Base-by-base conservation (phyloP, 2,113 vertebrate species). In the cattle (Bos taurus) region DNA sequence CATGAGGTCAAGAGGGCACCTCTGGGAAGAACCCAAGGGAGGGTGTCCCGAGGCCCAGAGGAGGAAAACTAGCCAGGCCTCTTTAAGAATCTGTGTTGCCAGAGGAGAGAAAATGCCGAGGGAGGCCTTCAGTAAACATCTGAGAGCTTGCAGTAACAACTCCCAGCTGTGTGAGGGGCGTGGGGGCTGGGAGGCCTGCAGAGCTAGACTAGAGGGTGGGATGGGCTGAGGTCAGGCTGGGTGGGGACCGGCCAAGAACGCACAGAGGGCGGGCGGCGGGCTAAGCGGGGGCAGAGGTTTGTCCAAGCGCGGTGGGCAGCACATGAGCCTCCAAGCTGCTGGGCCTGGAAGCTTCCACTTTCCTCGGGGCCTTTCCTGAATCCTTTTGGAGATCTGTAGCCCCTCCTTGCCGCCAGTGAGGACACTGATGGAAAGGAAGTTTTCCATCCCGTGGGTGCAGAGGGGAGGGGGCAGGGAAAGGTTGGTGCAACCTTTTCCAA, bases 131-230 rank as follows among this genome's bases (percentile, higher is more conserved):
- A 62, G 90, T 94, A 78, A 97, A 92, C 94, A 94, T 54, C 83
- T 4, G 40, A 12, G 52, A 74, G 50, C 88, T 77, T 9, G 2
- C 21, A 4, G 28, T 92, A 96, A 95, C 87, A 54, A 56, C 91
- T 92, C 52, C 89, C 91, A 96, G 95, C 96, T 98, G 97, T 74
- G 90, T 1, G 64, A 30, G 16, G 57, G 36, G 60, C 3, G 12
- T 19, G 26, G 36, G 25, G 57, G 50, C 21, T 1, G 93, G 83
- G 23, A 59, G 30, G 57, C 83, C 33, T 1, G 2, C 6, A 2
- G 21, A 56, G 81, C 50, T 36, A 4, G 36, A 6, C 30, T 71
- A 57, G 33, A 90, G 82, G 59, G 59, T 40, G 86, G 86, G 48
- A 67, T 7, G 88, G 90, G 85, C 80, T 94, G 62, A 67, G 90